Base-by-base conservation (phyloP, 2,113 vertebrate species). In the Rynchops niger region DNA sequence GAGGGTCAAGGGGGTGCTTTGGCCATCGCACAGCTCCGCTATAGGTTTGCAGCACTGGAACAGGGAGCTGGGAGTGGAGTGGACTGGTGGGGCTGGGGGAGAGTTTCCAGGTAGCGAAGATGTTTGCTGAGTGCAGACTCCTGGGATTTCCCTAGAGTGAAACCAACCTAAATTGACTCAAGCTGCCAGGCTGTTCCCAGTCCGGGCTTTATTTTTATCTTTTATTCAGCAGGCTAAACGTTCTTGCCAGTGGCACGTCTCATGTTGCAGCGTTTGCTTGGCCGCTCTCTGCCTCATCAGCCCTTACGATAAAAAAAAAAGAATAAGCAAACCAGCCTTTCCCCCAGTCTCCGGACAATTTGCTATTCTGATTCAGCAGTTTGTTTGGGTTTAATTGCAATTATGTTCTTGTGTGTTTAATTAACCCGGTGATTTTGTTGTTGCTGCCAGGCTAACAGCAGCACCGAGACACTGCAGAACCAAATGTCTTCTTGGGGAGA, bases 201-300 rank as follows among this genome's bases (percentile, higher is more conserved):
- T 43, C 66, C 49, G 11, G 1, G 8, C 77, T 81, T 81, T n/a
- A 81, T 40, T 83, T 77, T 92, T 73, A 38, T 95, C 43, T 93
- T 94, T 93, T 83, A 93, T 92, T 93, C 95, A 93, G 30, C 82
- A 91, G 43, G 34, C 66, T 85, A n/a, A 91, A 85, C 7, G 3
- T 30, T 61, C 80, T 73, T 42, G 58, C 82, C 92, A 45, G 58
- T 22, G n/a, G 27, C 32, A 0, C 2, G 0, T 58, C 74, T 93
- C 58, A 25, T 25, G 34, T 36, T 90, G 66, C 53, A 65, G 62
- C 32, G 11, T 66, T 94, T 73, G 27, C 53, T 65, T 38, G 55
- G 58, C 82, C 1, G 0, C 45, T 78, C 93, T 81, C 45, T 62
- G 61, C 74, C 58, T 90, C 71, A 43, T 55, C 55, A 72, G 52